Conservation (phyloP, 2,797 vertebrate species). For the Rhincodon typus region DNA sequence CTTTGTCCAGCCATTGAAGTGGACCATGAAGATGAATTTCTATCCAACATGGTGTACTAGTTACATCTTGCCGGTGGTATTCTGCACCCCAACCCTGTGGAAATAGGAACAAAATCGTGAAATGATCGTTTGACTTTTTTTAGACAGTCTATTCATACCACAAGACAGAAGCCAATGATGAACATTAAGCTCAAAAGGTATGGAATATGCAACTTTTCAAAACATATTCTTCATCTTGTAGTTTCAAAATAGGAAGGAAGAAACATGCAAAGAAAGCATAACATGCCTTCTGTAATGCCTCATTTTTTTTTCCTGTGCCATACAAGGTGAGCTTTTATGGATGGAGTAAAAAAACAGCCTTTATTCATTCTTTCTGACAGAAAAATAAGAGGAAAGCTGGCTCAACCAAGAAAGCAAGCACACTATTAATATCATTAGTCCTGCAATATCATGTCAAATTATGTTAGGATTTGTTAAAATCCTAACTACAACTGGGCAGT, state of each 20-base stretch:
- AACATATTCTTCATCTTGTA: not conserved
- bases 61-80: slow-evolving; percentile 79
- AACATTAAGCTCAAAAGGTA: not conserved
- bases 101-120: slow-evolving; percentile 39
- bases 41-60: slow-evolving; percentile 82
- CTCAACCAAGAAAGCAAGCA: not conserved
- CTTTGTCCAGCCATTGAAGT: slow-evolving; percentile 85
- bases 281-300: not conserved
- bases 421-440: not conserved
- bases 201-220: not conserved
- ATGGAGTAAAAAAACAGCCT: not conserved
- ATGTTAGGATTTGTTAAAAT: not conserved
- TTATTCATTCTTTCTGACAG: too few species aligned
- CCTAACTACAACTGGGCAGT: not conserved
- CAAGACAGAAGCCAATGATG: not conserved
- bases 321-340: not conserved
- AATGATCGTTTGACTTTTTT: not conserved
- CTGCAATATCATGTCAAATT: not conserved
- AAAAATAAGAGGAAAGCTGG: not conserved
- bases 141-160: not conserved
- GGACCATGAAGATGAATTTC: slow-evolving; percentile 83
- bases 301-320: not conserved
- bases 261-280: not conserved
- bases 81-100: slow-evolving; percentile 78
- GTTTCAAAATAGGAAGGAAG: not conserved